These are phyloP conservation scores for Reinhardtius hippoglossoides DNA, from an alignment of 2,113 vertebrate genomes.

Conservation along the genomic window DNA sequence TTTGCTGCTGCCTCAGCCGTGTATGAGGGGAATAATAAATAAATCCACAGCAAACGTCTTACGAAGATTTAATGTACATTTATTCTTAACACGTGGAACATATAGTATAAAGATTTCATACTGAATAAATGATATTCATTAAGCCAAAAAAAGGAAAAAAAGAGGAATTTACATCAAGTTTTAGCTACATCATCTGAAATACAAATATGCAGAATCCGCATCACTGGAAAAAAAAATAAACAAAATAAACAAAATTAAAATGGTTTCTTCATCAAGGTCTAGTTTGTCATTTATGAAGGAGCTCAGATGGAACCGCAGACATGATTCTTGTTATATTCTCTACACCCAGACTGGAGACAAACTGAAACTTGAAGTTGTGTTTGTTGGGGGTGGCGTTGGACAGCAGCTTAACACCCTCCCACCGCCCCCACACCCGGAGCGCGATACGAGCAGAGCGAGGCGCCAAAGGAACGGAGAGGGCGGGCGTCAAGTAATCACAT, in stretches of 20 bases:
- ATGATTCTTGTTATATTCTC: slow-evolving; percentile 76
- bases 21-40: slow-evolving; percentile 72
- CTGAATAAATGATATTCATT: slow-evolving; percentile 99
- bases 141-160: slow-evolving; percentile 97
- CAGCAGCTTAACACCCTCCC: slow-evolving; percentile 85
- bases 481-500: slow-evolving; percentile 73
- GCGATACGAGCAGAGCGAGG: slow-evolving; percentile 49
- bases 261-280: slow-evolving; percentile 91
- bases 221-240: slow-evolving; percentile 87
- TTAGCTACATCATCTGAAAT: slow-evolving; percentile 99
- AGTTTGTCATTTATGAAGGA: slow-evolving; percentile 83
- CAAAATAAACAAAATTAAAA: slow-evolving; percentile 85
- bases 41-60: slow-evolving; percentile 96
- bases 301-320: slow-evolving; percentile 93
- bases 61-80: slow-evolving; percentile 99
- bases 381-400: slow-evolving; percentile 74
- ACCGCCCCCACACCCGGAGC: slow-evolving; percentile 22
- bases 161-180: slow-evolving; percentile 99
- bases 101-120: slow-evolving; percentile 99
- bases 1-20: neutral
- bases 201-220: slow-evolving; percentile 99
- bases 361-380: slow-evolving; percentile 87
- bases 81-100: slow-evolving; percentile 99
- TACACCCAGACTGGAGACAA: slow-evolving; percentile 92
- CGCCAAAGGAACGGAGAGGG: slow-evolving; percentile 42